Evolutionary conservation across 2,888 invertebrate genomes (phyloP).

Genomic region (Coenonympha arcania): DNA sequence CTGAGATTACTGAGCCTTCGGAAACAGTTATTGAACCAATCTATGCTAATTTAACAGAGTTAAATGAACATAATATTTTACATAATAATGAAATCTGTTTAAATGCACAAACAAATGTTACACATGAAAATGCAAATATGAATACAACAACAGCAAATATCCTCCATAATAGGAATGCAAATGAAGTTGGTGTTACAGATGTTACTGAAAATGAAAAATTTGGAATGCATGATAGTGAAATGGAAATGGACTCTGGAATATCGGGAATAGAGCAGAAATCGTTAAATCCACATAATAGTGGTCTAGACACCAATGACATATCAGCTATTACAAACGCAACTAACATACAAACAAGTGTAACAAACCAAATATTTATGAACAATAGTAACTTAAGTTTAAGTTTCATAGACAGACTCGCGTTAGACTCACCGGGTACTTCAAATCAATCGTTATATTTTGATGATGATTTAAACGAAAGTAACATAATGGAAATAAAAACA

Average conservation of each 20-base stretch:
- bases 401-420: slow-evolving; percentile 62
- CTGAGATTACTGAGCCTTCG: neutral
- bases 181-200: neutral
- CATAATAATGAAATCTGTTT: slow-evolving; percentile 14
- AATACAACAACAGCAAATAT: neutral
- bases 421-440: slow-evolving; percentile 57
- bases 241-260: slow-evolving; percentile 47
- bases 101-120: slow-evolving; percentile 7
- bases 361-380: slow-evolving; percentile 56
- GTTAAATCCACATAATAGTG: slow-evolving; percentile 30
- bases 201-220: slow-evolving; percentile 6
- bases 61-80: slow-evolving; percentile 13
- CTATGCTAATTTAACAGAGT: slow-evolving; percentile 45
- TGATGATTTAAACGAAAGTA: slow-evolving; percentile 70
- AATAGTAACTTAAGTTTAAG: slow-evolving; percentile 60
- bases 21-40: slow-evolving; percentile 40
- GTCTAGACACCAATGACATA: slow-evolving; percentile 29
- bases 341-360: slow-evolving; percentile 51
- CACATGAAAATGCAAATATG: slow-evolving; percentile 16
- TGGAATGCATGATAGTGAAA: slow-evolving; percentile 27
- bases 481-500: slow-evolving; percentile 72
- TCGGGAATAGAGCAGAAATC: slow-evolving; percentile 53
- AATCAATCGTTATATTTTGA: slow-evolving; percentile 62
- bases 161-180: neutral
- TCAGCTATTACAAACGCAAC: slow-evolving; percentile 40